Evolutionary conservation across 2,888 invertebrate genomes (phyloP).

Genomic region (Ophion ventricosus): DNA sequence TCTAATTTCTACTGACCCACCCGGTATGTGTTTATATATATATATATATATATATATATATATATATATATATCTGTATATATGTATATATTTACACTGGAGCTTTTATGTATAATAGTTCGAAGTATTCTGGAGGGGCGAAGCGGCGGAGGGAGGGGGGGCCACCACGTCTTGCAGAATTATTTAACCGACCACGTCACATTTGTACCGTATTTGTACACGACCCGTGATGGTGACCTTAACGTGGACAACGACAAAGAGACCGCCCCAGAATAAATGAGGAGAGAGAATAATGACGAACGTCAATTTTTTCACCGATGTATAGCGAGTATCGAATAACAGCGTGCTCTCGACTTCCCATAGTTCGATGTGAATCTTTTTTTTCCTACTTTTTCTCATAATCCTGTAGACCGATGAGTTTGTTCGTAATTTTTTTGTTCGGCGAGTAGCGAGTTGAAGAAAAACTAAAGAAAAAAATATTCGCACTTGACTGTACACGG

Average conservation of each 20-base stretch:
- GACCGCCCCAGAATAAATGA: background rate
- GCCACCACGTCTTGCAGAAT: slow-evolving; percentile 42
- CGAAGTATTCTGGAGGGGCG: slow-evolving; percentile 15
- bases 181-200: slow-evolving; percentile 44
- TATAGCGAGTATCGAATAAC: background rate
- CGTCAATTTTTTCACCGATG: background rate
- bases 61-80: too few relatives aligned
- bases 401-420: background rate
- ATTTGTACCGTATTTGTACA: slow-evolving; percentile 28
- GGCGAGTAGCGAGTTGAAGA: background rate
- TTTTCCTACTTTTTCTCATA: background rate
- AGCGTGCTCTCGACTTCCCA: background rate
- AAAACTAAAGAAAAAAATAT: background rate
- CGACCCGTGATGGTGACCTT: slow-evolving; percentile 32
- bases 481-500: background rate
- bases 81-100: background rate
- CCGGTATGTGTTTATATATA: background rate
- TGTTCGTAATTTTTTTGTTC: background rate
- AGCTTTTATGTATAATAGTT: slow-evolving; percentile 35
- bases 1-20: background rate
- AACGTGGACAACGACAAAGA: background rate
- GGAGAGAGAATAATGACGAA: background rate
- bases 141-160: background rate
- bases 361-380: background rate
- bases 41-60: background rate